These are phyloP conservation scores for Isoperla grammatica DNA, from an alignment of 2,888 invertebrate genomes.

Conservation along the genomic window DNA sequence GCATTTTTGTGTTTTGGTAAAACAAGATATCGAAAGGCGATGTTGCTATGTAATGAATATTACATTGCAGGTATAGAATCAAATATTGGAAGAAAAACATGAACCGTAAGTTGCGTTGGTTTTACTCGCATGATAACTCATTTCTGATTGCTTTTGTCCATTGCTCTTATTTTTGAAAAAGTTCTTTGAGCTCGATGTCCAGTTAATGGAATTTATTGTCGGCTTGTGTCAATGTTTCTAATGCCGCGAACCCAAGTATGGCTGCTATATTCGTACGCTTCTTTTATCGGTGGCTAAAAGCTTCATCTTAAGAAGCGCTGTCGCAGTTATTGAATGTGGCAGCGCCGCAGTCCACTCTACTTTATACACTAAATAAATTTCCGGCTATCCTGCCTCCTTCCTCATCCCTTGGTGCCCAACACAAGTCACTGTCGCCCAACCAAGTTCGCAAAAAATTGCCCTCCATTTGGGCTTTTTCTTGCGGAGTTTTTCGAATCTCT, in stretches of 20 bases:
- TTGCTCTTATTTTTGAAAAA: not conserved
- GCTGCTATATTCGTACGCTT: conserved; percentile 1
- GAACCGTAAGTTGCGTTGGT: too few relatives aligned
- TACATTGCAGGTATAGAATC: not conserved
- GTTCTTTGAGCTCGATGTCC: not conserved
- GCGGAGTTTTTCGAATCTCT: not conserved
- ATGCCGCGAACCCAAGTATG: not conserved
- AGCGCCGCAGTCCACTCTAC: conserved; percentile 22
- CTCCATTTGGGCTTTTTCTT: conserved; percentile 1
- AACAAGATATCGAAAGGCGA: too few relatives aligned
- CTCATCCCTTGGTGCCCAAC: not conserved
- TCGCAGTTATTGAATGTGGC: conserved; percentile 23
- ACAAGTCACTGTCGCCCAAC: conserved; percentile 4
- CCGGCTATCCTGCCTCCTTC: conserved; percentile 1
- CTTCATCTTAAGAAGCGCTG: conserved; percentile 8
- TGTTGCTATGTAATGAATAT: too few relatives aligned
- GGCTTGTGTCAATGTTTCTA: conserved; percentile 3
- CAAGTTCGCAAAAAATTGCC: conserved; percentile 5
- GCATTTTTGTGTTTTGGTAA: too few relatives aligned
- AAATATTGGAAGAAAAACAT: not conserved
- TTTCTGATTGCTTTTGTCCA: not conserved
- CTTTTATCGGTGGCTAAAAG: conserved; percentile 17
- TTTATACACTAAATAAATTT: conserved; percentile 27
- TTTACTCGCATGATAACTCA: too few relatives aligned
- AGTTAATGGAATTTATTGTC: conserved; percentile 13